Conservation (phyloP, 2,888 invertebrate genomes). For the Archips xylosteana region DNA sequence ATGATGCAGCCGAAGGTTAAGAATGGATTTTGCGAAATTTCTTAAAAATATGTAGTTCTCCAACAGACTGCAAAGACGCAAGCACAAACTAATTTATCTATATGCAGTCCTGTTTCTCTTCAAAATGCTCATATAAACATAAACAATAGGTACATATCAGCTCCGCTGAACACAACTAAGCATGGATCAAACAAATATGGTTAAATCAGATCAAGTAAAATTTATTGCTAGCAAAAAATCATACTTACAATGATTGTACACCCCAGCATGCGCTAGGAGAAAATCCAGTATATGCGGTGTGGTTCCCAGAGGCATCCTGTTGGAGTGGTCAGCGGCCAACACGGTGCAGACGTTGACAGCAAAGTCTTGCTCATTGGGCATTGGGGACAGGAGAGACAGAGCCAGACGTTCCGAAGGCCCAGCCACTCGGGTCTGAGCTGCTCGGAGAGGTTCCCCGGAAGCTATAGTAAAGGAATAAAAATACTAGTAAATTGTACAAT, state of each 20-base stretch:
- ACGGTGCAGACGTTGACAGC: conserved; percentile 98
- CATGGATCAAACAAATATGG: no score
- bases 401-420: conserved; percentile 91
- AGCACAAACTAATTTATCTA: no score
- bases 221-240: neutral
- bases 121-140: no score
- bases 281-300: conserved; percentile 95
- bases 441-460: conserved; percentile 73
- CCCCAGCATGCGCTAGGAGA: conserved; percentile 96
- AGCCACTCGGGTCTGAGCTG: conserved; percentile 60
- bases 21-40: no score
- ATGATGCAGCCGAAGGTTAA: no score
- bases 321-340: conserved; percentile 96
- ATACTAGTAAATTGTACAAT: neutral
- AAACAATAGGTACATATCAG: no score
- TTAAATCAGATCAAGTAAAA: no score
- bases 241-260: conserved; percentile 94
- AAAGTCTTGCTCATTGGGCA: conserved; percentile 99
- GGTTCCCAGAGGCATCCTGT: conserved; percentile 93
- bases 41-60: no score
- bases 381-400: conserved; percentile 96
- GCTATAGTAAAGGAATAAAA: conserved; percentile 55
- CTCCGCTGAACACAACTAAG: no score
- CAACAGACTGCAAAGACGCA: no score
- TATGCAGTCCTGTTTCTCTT: no score